Evolutionary conservation across 1,140 invertebrate genomes (phyloP), one percentile per base, ranked within the genome.

Genomic region (Oryzaephilus surinamensis): DNA sequence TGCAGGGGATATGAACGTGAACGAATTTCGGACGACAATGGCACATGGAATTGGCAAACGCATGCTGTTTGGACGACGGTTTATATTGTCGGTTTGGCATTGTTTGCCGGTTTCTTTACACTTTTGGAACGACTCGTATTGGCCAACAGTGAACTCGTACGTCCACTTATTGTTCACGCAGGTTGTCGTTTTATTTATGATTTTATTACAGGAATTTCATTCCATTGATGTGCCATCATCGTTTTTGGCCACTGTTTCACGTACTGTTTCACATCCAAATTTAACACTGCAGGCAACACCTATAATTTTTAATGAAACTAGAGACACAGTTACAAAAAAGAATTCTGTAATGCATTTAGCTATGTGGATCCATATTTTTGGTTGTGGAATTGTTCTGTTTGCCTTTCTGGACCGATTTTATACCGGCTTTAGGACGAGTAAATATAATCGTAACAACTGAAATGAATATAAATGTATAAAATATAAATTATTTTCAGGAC

Each of bases 31-130:
- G 65, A 55, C 53, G 59, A 62, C 49, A 48, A 58, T 51, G 66
- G 64, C 19, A 45, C 58, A 8, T 62, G 57, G 57, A 38, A 40
- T 6, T 73, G 71, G 72, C 62, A 69, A 26, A 60, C 61, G 6
- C 66, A 70, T 51, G 62, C 66, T 2, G 55, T 69, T 19, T 75
- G 73, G 73, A 72, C 71, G 1, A 58, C 70, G 23, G 52, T 72
- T 11, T 75, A 74, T 45, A 64, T 74, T 13, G 52, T 61, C 11
- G 65, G 66, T 8, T 57, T 74, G 3, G 66, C 66, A 11, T 48
- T 65, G 10, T 73, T 70, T 50, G 60, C 70, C 1, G 64, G 70
- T 45, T 68, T 65, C 51, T 71, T 66, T 49, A 72, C 70, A 4
- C 38, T 73, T 10, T 51, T 73, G 2, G 71, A 73, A 50, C 55